phyloP scores from a whole-genome alignment of 2,888 invertebrate species.

The Dione juno region DNA sequence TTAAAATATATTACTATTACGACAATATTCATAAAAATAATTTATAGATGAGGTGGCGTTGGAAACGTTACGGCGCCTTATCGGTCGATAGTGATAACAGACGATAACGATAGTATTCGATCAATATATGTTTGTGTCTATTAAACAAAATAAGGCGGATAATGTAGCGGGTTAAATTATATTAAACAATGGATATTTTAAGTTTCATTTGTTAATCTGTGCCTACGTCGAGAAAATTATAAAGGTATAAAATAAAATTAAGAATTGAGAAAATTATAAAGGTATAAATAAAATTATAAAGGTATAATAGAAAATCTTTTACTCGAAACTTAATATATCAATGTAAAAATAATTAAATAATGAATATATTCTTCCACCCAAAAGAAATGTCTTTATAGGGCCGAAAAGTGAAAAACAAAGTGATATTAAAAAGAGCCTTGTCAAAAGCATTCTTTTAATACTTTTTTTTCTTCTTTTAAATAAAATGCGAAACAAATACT shows the following conservation, averaged over 20 bases:
- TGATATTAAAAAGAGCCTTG: neutral
- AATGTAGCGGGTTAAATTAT: neutral
- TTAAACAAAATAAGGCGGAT: constrained; percentile 11
- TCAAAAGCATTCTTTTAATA: neutral
- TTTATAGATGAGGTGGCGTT: constrained; percentile 15
- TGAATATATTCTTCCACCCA: no score
- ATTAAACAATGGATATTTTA: neutral
- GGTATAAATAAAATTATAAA: no score
- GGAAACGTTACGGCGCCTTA: constrained; percentile 48
- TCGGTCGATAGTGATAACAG: constrained; percentile 41
- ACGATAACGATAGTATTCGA: constrained; percentile 53
- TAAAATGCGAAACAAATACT: neutral
- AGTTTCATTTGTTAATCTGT: neutral
- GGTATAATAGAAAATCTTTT: no score
- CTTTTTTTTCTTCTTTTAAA: neutral
- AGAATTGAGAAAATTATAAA: no score
- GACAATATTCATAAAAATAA: constrained; percentile 18
- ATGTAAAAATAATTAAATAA: no score
- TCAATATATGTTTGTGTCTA: constrained; percentile 53
- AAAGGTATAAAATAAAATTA: no score
- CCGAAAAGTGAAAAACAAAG: no score
- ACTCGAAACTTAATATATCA: no score
- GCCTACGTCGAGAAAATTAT: no score
- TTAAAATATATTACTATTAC: constrained; percentile 4
- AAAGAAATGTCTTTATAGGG: no score